phyloP scores from a whole-genome alignment of 2,888 invertebrate genomes.

The Callosobruchus maculatus region DNA sequence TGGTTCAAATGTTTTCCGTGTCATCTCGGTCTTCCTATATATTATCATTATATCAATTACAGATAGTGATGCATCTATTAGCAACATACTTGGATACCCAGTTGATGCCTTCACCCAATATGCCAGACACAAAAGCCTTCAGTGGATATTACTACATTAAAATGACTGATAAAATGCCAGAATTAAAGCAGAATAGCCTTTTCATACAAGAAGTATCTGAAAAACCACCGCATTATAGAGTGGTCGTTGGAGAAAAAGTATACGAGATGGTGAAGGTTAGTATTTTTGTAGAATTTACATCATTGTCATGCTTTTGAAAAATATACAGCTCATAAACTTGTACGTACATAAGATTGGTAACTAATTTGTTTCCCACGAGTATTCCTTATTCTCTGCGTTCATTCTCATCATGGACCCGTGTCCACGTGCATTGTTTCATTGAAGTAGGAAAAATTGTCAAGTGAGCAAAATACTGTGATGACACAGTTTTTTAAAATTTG shows the following conservation, averaged over 20 bases:
- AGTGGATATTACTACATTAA: slow-evolving; percentile 53
- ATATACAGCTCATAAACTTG: too few species aligned
- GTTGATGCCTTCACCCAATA: slow-evolving; percentile 62
- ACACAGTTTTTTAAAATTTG: too few species aligned
- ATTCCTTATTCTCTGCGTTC: too few species aligned
- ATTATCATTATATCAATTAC: slow-evolving; percentile 24
- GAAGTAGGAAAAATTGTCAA: too few species aligned
- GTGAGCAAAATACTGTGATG: too few species aligned
- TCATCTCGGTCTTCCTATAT: too few species aligned
- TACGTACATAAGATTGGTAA: too few species aligned
- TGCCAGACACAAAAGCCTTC: slow-evolving; percentile 65
- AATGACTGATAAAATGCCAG: slow-evolving; percentile 49
- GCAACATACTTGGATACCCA: slow-evolving; percentile 84
- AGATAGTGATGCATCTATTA: slow-evolving; percentile 81
- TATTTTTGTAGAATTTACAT: neutral
- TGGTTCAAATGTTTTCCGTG: too few species aligned
- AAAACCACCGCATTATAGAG: slow-evolving; percentile 70
- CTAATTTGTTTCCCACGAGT: too few species aligned
- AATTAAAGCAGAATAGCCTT: slow-evolving; percentile 51
- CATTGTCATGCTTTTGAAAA: too few species aligned
- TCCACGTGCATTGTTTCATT: too few species aligned
- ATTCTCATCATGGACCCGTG: too few species aligned
- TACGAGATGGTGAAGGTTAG: slow-evolving; percentile 65
- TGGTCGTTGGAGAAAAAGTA: slow-evolving; percentile 63
- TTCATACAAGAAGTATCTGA: slow-evolving; percentile 61